Conservation (phyloP, 1,140 invertebrate genomes). For the Drosophila sproati region DNA sequence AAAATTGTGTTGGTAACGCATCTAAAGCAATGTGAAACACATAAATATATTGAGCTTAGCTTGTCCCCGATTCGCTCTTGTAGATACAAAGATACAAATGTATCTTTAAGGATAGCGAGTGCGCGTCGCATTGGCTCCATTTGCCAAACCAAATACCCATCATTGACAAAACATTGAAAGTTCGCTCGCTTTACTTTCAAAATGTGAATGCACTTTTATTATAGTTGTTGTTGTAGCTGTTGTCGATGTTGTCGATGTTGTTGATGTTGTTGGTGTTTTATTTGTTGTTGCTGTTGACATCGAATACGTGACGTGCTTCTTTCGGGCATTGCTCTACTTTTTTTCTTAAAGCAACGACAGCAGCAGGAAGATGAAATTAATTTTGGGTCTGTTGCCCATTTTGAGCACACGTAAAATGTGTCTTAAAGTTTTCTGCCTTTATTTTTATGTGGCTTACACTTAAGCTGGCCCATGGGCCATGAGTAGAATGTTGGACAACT, state of each 20-base stretch:
- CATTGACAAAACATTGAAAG: constrained; percentile 67
- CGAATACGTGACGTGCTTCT: constrained; percentile 67
- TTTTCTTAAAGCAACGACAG: constrained; percentile 38
- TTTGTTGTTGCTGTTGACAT: constrained; percentile 4
- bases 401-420: constrained; percentile 56
- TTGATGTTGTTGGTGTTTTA: constrained; percentile 5
- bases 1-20: constrained; percentile 53
- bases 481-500: constrained; percentile 26
- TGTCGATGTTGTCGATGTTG: too few species aligned
- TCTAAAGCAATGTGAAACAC: constrained; percentile 35
- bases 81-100: constrained; percentile 40
- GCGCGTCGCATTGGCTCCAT: not conserved
- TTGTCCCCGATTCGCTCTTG: constrained; percentile 32
- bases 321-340: constrained; percentile 68
- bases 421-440: constrained; percentile 42
- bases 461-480: not conserved
- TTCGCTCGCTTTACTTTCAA: constrained; percentile 71
- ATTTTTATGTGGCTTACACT: constrained; percentile 28
- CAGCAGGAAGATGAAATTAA: constrained; percentile 56
- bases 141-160: constrained; percentile 12
- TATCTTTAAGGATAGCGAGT: constrained; percentile 38
- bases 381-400: constrained; percentile 63
- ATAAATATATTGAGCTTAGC: constrained; percentile 39
- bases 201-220: constrained; percentile 79
- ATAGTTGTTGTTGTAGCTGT: constrained; percentile 25